Evolutionary conservation across 2,888 invertebrate genomes (phyloP), one percentile per base, ranked within the genome.

Genomic region (Micropterix aruncella): DNA sequence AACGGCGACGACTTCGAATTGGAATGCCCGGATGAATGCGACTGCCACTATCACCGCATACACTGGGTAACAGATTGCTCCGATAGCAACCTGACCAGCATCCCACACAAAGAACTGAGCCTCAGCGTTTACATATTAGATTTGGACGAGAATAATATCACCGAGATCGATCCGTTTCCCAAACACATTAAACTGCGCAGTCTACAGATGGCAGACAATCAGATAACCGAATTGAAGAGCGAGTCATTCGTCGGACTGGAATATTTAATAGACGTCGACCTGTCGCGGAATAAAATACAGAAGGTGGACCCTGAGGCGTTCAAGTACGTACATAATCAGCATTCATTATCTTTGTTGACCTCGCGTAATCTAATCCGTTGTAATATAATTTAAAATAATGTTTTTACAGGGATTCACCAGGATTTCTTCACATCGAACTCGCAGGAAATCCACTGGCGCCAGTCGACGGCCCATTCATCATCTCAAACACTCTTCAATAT

Each of bases 31-130:
- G 79, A 77, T 51, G 82, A 82, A 53, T 83, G 83, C 57, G 80
- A 82, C 56, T 83, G 83, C 55, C 80, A 83, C 65, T 83, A 81
- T 62, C 82, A 80, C 62, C 73, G 82, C 48, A 76, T 82, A 55
- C 82, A 83, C 63, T 83, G 81, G 82, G 82, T 83, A 54, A 82
- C 82, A 2, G 83, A 83, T 56, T 83, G 83, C 54, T 83, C 83
- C 0, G 80, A 81, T 54, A 81, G 80, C 62, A 81, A 82, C 61
- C 69, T 83, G 45, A 82, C 82, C 1, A 70, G 72, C 47, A 74
- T 83, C 18, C 82, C 81, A 0, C 77, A 78, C 55, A 74, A 77
- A 44, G 81, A 81, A 53, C 71, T 83, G 46, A 81, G 81, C 55
- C 66, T 70, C 37, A 79, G 80, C 56, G 80, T 82, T 40, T 83